Conservation (phyloP, 2,888 invertebrate genomes). For the Anarsia innoxiella region DNA sequence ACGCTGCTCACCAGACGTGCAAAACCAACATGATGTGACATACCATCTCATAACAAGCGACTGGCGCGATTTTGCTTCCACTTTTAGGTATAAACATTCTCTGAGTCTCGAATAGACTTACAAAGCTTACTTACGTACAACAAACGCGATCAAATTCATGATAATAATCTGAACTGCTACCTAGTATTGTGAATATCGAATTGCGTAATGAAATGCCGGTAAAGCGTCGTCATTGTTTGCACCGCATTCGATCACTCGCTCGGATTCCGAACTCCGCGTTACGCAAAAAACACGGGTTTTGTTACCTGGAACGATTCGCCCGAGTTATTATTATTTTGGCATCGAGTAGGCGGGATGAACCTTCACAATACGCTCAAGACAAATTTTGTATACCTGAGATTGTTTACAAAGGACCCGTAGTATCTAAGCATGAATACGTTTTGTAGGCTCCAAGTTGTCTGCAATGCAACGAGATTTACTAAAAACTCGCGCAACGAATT, state of each 20-base stretch:
- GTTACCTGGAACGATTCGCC: conserved; percentile 55
- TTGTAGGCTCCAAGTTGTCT: conserved; percentile 65
- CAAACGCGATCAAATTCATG: conserved; percentile 17
- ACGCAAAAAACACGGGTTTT: conserved; percentile 56
- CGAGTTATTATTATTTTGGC: conserved; percentile 56
- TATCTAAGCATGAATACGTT: conserved; percentile 26
- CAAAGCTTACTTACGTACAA: conserved; percentile 21
- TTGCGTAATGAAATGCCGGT: conserved; percentile 43
- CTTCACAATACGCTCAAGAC: conserved; percentile 46
- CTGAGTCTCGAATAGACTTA: not conserved
- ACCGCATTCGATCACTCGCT: conserved; percentile 46
- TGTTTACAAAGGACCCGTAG: conserved; percentile 61
- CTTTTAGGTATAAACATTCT: conserved; percentile 28
- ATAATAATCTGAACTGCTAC: conserved; percentile 17
- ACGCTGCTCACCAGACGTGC: conserved; percentile 22
- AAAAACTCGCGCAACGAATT: conserved; percentile 44
- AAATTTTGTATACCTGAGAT: conserved; percentile 61
- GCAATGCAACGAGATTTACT: conserved; percentile 35
- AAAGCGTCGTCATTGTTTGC: conserved; percentile 49
- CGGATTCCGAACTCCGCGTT: conserved; percentile 49
- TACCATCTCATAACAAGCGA: conserved; percentile 34
- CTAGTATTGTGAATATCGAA: conserved; percentile 27
- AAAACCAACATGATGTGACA: conserved; percentile 26
- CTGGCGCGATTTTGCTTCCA: too few relatives aligned
- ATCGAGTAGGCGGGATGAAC: conserved; percentile 53